These are phyloP conservation scores for Sterrhoptilus dennistouni DNA, from an alignment of 2,113 vertebrate genomes.

Conservation along the genomic window DNA sequence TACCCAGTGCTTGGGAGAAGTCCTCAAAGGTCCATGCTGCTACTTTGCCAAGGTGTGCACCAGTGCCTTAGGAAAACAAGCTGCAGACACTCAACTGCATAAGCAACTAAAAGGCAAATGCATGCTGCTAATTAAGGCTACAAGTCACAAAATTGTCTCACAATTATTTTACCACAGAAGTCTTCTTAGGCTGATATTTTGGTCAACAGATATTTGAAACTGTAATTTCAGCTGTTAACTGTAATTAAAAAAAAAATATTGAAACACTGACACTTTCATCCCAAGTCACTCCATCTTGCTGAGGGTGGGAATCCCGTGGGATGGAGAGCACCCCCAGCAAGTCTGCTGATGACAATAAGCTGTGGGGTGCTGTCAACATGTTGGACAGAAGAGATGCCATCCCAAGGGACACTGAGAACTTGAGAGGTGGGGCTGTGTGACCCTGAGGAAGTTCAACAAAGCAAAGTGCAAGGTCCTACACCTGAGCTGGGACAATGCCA, in stretches of 20 bases:
- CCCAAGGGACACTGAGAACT: not conserved
- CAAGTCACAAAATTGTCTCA: not conserved
- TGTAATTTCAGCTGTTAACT: not conserved
- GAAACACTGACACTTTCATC: not conserved
- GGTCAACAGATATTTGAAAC: not conserved
- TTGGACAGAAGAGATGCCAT: not conserved
- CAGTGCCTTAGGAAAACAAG: not conserved
- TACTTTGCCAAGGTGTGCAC: not conserved
- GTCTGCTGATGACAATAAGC: not conserved
- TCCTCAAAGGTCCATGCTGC: not conserved
- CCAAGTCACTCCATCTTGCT: not conserved
- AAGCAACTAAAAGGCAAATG: not conserved
- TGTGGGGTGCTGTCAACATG: not conserved
- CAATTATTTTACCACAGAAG: not conserved
- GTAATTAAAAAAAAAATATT: not conserved
- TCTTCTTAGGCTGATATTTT: not conserved
- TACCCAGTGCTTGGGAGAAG: not conserved
- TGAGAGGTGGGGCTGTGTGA: not conserved
- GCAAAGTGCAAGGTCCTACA: not conserved
- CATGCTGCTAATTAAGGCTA: not conserved
- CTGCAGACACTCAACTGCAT: not conserved
- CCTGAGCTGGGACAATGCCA: not conserved
- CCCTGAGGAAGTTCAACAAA: not conserved
- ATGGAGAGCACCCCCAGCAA: not conserved
- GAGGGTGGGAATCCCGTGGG: fast-evolving